Base-by-base conservation (phyloP, 2,888 invertebrate genomes). In the Xylocampa areola region DNA sequence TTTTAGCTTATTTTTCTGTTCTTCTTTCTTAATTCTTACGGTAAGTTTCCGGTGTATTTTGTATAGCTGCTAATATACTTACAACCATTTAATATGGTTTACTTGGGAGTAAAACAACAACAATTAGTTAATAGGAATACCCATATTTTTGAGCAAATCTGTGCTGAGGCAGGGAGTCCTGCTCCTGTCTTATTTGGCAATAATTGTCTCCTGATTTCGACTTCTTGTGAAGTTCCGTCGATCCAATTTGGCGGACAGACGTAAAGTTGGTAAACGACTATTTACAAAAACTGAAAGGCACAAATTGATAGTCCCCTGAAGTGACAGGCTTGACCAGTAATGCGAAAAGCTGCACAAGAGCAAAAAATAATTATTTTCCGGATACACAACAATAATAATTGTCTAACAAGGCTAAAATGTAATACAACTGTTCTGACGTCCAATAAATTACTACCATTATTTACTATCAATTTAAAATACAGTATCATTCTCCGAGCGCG, bases 391-490 rank as follows among this genome's bases (percentile, higher is more conserved):
- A 75, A 68, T 68, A 55, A 63, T 68, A 55, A 63, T 69, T 66
- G 54, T 76, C 69, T 70, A 70, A 73, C 74, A 75, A 75, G 77
- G 65, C 65, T 68, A 76, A 65, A 76, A 63, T 68, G 60, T 68
- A 78, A 57, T 71, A 62, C 67, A 72, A 55, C 40, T 57, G 51
- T 72, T 67, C 59, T 64, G 54, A 57, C 68, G 67, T 70, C 59
- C 69, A 77, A 79, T 80, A 76, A 74, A 74, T 51, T 67, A 53
- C 69, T 61, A 53, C 67, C 65, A 75, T 79, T 82, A 74, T 81
- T 77, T 77, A 75, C 68, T 75, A 77, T 66, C 76, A 74, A 77
- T 82, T 81, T 82, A 85, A 64, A 82, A 76, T 82, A 81, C 78
- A 64, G 78, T 78, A 79, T 78, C 79, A 76, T 76, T 70, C 55